Conservation (phyloP, 2,797 vertebrate genomes). For the Urocyon cinereoargenteus region DNA sequence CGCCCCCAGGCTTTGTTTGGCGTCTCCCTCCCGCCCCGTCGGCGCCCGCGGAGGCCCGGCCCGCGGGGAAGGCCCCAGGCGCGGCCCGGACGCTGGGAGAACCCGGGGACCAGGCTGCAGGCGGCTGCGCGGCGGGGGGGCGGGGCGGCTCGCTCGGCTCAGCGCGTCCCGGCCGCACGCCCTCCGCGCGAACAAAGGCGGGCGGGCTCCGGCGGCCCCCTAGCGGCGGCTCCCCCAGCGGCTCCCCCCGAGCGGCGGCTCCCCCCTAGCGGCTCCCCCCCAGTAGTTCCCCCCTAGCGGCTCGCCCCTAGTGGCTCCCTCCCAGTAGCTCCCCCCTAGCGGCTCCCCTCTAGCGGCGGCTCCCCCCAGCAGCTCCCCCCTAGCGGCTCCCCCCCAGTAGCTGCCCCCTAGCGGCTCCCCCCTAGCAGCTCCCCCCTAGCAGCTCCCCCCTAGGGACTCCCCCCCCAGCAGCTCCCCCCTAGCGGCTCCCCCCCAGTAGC, state of each 20-base stretch:
- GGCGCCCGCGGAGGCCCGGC: not conserved
- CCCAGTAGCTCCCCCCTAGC: no score
- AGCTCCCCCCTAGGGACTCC: not conserved
- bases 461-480: no score
- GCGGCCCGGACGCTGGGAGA: not conserved
- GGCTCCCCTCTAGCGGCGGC: accelerated
- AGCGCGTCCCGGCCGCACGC: not conserved
- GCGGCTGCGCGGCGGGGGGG: no score
- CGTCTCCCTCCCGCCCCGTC: not conserved
- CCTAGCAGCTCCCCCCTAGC: no score
- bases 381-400: no score
- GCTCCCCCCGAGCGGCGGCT: no score
- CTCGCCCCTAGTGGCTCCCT: no score
- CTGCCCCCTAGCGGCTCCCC: no score
- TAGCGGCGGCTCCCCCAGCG: not conserved
- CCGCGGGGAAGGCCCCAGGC: not conserved
- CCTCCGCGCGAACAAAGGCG: conserved; percentile 19
- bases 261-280: no score
- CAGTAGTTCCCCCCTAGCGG: no score
- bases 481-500: no score
- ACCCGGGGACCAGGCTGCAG: not conserved
- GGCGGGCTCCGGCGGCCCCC: not conserved
- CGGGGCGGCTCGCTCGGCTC: not conserved
- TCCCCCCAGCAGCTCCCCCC: no score
- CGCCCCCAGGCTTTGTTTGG: not conserved